phyloP scores from a whole-genome alignment of 2,888 invertebrate genomes.

The Leptinotarsa haldemani region DNA sequence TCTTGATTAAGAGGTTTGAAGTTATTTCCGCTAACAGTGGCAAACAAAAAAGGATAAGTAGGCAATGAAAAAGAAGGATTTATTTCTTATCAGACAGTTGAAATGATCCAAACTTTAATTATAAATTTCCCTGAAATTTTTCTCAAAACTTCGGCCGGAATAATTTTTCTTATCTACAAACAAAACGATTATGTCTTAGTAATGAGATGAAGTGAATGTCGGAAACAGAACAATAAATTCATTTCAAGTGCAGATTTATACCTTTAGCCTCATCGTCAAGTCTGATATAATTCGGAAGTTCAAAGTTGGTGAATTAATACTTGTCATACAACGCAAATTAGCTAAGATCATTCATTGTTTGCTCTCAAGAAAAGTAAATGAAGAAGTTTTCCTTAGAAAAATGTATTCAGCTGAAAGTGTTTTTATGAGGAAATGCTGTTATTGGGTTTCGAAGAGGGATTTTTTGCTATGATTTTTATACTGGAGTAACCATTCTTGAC shows the following conservation, averaged over 20 bases:
- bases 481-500: background rate
- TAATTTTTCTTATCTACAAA: background rate
- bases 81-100: too few relatives aligned
- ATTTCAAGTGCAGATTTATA: constrained; percentile 1
- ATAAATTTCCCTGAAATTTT: background rate
- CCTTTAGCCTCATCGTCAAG: background rate
- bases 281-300: background rate
- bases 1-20: too few relatives aligned
- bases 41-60: too few relatives aligned
- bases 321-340: background rate
- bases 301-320: background rate
- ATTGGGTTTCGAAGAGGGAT: background rate
- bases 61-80: too few relatives aligned
- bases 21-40: too few relatives aligned
- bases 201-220: background rate
- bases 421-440: background rate
- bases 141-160: background rate
- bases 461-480: background rate
- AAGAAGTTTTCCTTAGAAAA: background rate
- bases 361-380: background rate
- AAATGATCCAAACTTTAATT: background rate
- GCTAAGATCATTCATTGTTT: background rate
- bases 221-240: background rate
- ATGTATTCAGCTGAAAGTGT: background rate
- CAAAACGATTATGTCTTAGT: background rate